Evolutionary conservation across 2,113 vertebrate species (phyloP).

Genomic region (Tetrao urogallus): DNA sequence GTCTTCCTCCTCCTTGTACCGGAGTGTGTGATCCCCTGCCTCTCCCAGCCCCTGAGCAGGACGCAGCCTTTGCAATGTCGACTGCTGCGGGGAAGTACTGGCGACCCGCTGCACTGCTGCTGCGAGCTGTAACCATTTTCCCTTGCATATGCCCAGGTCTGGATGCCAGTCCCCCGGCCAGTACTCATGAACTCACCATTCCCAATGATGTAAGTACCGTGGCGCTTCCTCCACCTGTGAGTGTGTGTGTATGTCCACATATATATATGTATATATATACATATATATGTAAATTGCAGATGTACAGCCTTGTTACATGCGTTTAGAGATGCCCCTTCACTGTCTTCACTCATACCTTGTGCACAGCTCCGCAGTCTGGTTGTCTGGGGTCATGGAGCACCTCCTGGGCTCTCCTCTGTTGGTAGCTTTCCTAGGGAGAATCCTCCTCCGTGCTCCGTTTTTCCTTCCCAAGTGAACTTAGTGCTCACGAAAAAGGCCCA

Average conservation of each 20-base stretch:
- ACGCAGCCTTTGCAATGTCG: conserved; percentile 33
- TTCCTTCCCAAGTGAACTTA: conserved; percentile 28
- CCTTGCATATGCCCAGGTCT: conserved; percentile 85
- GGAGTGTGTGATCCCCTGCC: conserved; percentile 59
- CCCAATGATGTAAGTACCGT: conserved; percentile 96
- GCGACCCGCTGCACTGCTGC: neutral
- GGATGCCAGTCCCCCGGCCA: conserved; percentile 95
- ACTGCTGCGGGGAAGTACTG: conserved; percentile 16
- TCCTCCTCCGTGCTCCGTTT: neutral
- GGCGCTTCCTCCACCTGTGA: neutral
- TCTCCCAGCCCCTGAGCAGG: conserved; percentile 23
- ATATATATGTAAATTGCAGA: neutral
- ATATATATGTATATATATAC: neutral
- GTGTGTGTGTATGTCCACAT: no score
- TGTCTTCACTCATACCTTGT: neutral
- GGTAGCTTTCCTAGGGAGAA: neutral
- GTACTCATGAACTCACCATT: conserved; percentile 98
- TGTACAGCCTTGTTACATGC: neutral
- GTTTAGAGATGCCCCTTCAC: neutral
- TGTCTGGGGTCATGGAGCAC: neutral
- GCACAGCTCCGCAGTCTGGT: neutral
- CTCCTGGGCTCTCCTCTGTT: rapidly evolving
- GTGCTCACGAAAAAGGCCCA: conserved; percentile 12
- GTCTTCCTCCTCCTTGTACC: conserved; percentile 56
- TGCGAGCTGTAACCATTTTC: conserved; percentile 68